Conservation (phyloP, 2,113 vertebrate species). For the Bos taurus region ARS-UCD2.0 NC_037333.1:108757501-108758000, state of each 20-base stretch:
- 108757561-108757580: constrained; percentile 29
- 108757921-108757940: not conserved
- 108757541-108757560: not conserved
- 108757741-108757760: constrained; percentile 83
- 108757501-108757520: not conserved
- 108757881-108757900: constrained; percentile 78
- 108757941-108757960: rapidly evolving
- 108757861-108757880: not conserved
- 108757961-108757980: not conserved
- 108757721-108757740: constrained; percentile 82
- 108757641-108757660: constrained; percentile 39
- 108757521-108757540: not conserved
- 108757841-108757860: not conserved
- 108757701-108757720: constrained; percentile 76
- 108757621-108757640: constrained; percentile 43
- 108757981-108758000: rapidly evolving
- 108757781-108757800: not conserved
- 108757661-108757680: constrained; percentile 75
- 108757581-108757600: not conserved
- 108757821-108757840: constrained; percentile 62
- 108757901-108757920: not conserved
- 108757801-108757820: constrained; percentile 82
- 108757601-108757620: constrained; percentile 1
- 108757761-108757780: constrained; percentile 60
- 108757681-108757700: constrained; percentile 68